A percentile compares a stretch with the other conserved stretches of the same genome.
phyloP scores from a whole-genome alignment of 2,797 vertebrate species.

The Podarcis lilfordi region DNA sequence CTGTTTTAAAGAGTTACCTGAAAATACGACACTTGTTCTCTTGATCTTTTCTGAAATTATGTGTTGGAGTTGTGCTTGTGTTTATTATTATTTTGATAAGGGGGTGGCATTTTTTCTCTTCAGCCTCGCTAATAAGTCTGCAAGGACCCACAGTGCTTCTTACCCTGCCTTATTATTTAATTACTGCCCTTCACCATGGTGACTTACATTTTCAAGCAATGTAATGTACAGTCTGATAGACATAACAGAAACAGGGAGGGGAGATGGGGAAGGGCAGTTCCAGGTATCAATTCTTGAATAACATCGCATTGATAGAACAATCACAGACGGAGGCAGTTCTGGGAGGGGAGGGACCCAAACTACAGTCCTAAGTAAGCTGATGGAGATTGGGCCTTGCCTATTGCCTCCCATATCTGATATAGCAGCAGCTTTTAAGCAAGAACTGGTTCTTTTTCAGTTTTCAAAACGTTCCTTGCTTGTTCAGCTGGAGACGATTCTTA shows the following conservation, averaged over 20 bases:
- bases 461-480: background rate
- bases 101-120: background rate
- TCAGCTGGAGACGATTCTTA: background rate
- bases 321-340: too few species aligned
- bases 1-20: slow-evolving; percentile 63
- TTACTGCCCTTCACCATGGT: background rate
- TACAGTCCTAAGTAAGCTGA: too few species aligned
- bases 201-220: background rate
- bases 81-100: background rate
- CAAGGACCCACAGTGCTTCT: background rate
- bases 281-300: background rate
- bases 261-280: background rate
- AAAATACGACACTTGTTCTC: slow-evolving; percentile 47
- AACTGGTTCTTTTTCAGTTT: background rate
- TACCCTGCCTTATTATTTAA: background rate
- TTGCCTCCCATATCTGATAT: background rate
- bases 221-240: background rate
- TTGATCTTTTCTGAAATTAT: background rate
- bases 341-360: background rate
- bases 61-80: background rate
- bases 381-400: background rate
- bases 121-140: background rate
- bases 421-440: background rate
- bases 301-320: background rate
- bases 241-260: background rate